Evolutionary conservation across 2,113 vertebrate species (phyloP), one percentile per base, ranked within the genome.

Genomic region (Sylvicapra grimmia): DNA sequence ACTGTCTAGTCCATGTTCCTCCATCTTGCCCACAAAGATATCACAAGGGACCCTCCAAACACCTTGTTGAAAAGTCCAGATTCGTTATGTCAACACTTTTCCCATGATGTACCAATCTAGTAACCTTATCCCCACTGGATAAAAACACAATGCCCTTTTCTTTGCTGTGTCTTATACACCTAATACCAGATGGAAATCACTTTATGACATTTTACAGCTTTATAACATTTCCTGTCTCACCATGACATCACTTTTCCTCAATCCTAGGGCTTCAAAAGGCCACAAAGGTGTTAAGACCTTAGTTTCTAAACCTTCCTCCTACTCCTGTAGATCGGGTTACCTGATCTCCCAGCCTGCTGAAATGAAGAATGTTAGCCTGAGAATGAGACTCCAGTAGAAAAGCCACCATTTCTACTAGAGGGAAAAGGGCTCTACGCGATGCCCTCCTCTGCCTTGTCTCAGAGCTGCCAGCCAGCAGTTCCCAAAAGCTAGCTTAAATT

Each of bases 221-320:
- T 96, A 49, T 90, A 94, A 95, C 85, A 90, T 93, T 97, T 98
- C 97, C 96, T 94, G 94, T 97, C 97, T 97, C 97, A 94, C 93
- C 94, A 90, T 94, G 95, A 96, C 95, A 95, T 98, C 98, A 96
- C 92, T 95, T 84, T 88, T 18, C 96, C 80, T 86, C 47, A 82
- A 95, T 68, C 61, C 68, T 6, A 54, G 72, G 82, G 72, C 88
- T 98, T 95, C 96, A 89, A 92, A 97, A 94, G 92, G 92, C 93
- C 95, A 93, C n/a, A 92, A 90, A 96, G 90, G 95, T 98, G 98
- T 97, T 96, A 96, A 93, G 97, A 93, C 68, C 82, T 93, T 86
- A 47, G 87, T 95, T 96, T 97, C 97, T 86, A 94, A 96, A 89
- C 83, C 95, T 89, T 95, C 53, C 56, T 96, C n/a, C 33, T 19